These are phyloP conservation scores for Phalloptychus januarius DNA, from an alignment of 2,797 vertebrate genomes.

Conservation along the genomic window DNA sequence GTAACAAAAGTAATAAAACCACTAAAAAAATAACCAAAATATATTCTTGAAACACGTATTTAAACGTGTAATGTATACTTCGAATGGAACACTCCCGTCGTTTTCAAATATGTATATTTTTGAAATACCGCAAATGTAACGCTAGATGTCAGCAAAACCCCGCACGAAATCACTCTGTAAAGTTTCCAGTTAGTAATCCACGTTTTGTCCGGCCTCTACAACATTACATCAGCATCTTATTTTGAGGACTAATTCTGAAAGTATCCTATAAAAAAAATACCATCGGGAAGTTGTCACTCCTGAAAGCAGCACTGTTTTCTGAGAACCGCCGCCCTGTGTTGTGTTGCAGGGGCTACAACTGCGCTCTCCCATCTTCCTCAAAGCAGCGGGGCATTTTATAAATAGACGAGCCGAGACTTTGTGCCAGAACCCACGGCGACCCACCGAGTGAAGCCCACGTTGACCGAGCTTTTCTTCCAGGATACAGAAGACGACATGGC, in stretches of 20 bases:
- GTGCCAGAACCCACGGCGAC: not conserved
- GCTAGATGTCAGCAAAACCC: slow-evolving; percentile 19
- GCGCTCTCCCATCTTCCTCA: slow-evolving; percentile 21
- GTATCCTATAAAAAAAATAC: not conserved
- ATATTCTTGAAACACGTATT: not conserved
- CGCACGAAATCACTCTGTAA: not conserved
- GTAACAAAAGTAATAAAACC: not conserved
- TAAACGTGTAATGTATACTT: not conserved
- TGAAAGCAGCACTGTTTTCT: not conserved
- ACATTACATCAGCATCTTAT: not conserved
- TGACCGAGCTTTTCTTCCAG: not conserved
- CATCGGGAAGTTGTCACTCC: fast-evolving
- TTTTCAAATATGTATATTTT: not conserved
- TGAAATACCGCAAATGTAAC: not conserved
- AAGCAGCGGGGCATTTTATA: slow-evolving; percentile 7
- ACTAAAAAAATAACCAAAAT: not conserved
- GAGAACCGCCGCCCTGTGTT: not conserved
- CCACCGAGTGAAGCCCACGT: not conserved
- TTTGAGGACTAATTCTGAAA: fast-evolving
- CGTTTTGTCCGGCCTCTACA: not conserved
- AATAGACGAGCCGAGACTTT: not conserved
- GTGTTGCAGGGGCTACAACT: slow-evolving; percentile 22
- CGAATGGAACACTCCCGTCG: not conserved
- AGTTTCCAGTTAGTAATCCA: not conserved
- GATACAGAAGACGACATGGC: slow-evolving; percentile 49